Conservation (phyloP, 2,797 vertebrate species). For the Capromys pilorides region DNA sequence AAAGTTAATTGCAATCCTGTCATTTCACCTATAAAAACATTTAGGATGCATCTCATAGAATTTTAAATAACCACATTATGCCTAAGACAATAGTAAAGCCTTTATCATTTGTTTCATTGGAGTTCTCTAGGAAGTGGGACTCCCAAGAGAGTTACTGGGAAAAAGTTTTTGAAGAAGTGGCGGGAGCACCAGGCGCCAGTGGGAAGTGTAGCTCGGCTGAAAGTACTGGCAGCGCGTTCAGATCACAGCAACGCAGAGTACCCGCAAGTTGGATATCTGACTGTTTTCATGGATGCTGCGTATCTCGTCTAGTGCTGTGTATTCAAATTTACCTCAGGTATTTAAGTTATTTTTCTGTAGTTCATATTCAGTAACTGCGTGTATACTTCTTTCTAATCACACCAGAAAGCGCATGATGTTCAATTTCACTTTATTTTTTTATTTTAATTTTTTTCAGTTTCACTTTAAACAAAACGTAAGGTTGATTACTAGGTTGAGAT, state of each 20-base stretch:
- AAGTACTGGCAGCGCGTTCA: not conserved
- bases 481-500: not conserved
- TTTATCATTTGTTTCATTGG: not conserved
- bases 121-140: not conserved
- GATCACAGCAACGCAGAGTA: not conserved
- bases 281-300: not conserved
- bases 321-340: not conserved
- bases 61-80: not conserved
- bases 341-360: not conserved
- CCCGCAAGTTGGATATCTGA: not conserved
- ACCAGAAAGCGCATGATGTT: not conserved
- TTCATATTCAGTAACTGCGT: not conserved
- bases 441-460: not conserved
- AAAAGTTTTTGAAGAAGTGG: not conserved
- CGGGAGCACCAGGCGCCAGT: not conserved
- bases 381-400: not conserved
- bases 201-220: not conserved
- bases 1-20: constrained; percentile 34
- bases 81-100: not conserved
- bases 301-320: not conserved
- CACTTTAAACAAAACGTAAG: not conserved
- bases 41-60: not conserved
- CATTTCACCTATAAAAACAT: not conserved
- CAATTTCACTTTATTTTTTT: not conserved
- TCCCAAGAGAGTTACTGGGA: not conserved